Percentiles rank a stretch among this genome's conserved stretches.
These are phyloP conservation scores for Dromaius novaehollandiae DNA, from an alignment of 2,113 vertebrate species.

Conservation along the genomic window DNA sequence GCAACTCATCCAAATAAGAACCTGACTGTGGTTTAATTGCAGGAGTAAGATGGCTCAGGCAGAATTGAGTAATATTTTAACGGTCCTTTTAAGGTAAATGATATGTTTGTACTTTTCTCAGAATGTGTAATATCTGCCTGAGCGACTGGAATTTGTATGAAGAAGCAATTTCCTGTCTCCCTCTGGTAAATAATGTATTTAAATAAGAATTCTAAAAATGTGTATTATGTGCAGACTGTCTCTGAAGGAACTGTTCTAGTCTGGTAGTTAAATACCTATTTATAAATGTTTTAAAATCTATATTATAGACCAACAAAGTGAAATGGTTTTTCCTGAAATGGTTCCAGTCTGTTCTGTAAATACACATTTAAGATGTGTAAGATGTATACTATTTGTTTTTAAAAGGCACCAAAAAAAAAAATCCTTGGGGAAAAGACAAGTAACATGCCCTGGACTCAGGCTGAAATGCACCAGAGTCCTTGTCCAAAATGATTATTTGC, in stretches of 20 bases:
- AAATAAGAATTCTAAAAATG: background rate
- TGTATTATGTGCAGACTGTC: background rate
- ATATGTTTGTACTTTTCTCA: background rate
- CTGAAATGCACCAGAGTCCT: background rate
- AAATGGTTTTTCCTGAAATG: background rate
- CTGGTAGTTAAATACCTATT: background rate
- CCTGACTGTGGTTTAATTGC: background rate
- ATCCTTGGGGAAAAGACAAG: background rate
- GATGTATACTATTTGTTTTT: background rate
- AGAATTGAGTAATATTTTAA: background rate
- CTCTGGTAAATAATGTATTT: background rate
- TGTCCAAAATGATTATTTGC: background rate
- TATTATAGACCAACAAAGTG: background rate
- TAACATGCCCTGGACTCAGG: background rate
- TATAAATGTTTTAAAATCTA: conserved; percentile 10
- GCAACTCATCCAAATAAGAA: background rate
- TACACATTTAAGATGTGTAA: background rate
- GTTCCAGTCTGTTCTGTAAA: background rate
- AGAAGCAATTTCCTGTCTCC: conserved; percentile 13
- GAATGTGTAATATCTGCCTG: background rate
- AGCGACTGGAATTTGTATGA: background rate
- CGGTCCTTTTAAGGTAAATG: background rate
- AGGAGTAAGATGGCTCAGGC: background rate
- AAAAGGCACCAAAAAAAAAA: background rate
- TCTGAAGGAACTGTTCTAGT: background rate